Conservation (phyloP, 2,797 vertebrate genomes). For the Helicolenus hilgendorfi region DNA sequence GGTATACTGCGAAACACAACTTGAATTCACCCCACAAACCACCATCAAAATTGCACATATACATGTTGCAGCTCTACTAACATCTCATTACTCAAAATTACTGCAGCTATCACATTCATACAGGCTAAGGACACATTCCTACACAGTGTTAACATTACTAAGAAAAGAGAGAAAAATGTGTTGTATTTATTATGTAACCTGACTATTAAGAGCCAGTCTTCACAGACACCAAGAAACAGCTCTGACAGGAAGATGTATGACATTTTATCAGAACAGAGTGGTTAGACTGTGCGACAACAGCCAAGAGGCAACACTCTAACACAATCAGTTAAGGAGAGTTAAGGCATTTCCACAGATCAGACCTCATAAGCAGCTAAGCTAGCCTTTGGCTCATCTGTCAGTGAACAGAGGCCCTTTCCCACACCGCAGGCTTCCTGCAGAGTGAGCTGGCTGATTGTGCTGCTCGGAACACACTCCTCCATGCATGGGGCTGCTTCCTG, state of each 20-base stretch:
- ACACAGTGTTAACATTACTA: background rate
- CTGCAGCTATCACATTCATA: background rate
- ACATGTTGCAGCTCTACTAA: background rate
- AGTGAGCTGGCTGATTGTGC: constrained; percentile 51
- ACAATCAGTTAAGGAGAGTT: constrained; percentile 10
- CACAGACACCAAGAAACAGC: background rate
- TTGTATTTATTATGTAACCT: background rate
- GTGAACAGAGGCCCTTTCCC: constrained; percentile 58
- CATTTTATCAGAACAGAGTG: background rate
- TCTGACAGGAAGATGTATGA: background rate
- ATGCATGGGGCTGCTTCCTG: constrained; percentile 59
- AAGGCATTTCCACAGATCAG: constrained; percentile 28
- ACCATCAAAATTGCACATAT: background rate
- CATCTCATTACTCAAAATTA: background rate
- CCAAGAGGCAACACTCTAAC: background rate
- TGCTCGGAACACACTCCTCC: constrained; percentile 31
- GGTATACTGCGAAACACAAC: background rate
- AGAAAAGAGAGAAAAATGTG: background rate
- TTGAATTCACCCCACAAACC: background rate
- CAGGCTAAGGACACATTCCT: background rate
- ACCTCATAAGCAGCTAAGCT: constrained; percentile 27
- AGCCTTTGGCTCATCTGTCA: constrained; percentile 46
- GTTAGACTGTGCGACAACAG: background rate
- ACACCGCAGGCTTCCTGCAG: constrained; percentile 77
- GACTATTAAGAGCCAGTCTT: background rate